phyloP scores from a whole-genome alignment of 2,888 invertebrate species.

The Corbicula japonica region DNA sequence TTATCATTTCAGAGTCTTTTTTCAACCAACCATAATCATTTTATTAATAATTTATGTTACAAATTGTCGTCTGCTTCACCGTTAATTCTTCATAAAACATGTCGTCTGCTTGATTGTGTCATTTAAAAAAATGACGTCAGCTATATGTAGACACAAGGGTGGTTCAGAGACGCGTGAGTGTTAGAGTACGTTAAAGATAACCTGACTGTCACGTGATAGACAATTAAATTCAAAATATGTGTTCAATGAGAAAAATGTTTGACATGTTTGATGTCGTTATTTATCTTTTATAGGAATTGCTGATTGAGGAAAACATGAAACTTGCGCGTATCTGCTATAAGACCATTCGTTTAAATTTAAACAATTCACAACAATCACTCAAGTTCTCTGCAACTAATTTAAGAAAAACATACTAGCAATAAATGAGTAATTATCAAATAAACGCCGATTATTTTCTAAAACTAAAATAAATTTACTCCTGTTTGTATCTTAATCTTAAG shows the following conservation, averaged over 20 bases:
- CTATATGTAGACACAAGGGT: not conserved
- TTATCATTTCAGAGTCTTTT: not conserved
- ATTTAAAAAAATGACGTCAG: not conserved
- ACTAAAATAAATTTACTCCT: constrained; percentile 12
- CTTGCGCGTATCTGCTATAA: no score
- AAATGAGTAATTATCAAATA: constrained; percentile 10
- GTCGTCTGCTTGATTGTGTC: not conserved
- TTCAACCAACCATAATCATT: constrained; percentile 9
- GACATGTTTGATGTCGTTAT: no score
- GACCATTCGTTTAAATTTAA: not conserved
- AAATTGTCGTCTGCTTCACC: constrained; percentile 12
- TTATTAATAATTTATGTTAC: constrained; percentile 10
- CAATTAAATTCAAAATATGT: no score
- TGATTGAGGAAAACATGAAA: no score
- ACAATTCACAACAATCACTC: not conserved
- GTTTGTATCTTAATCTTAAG: constrained; percentile 2
- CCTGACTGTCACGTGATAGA: no score
- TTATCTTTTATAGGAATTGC: no score
- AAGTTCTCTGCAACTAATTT: not conserved
- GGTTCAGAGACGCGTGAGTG: no score
- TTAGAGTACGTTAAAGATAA: no score
- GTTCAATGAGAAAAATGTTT: no score
- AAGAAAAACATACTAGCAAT: constrained; percentile 4
- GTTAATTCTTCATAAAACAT: constrained; percentile 1
- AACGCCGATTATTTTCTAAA: constrained; percentile 9